Evolutionary conservation across 2,113 vertebrate genomes (phyloP).

Genomic region (Pongo abelii): DNA sequence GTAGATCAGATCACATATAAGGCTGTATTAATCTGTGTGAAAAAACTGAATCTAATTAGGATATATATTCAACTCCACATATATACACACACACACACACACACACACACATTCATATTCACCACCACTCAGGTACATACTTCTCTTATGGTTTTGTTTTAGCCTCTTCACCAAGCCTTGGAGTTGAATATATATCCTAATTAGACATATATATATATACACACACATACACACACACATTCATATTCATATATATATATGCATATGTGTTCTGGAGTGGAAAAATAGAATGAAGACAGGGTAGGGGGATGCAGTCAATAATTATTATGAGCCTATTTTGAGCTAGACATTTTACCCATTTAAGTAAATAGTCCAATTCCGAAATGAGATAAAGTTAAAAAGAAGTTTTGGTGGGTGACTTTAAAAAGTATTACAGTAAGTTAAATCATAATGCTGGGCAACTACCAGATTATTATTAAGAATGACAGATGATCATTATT

Average conservation of each 20-base stretch:
- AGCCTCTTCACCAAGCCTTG: too few species aligned
- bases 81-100: too few species aligned
- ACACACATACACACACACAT: too few species aligned
- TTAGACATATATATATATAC: too few species aligned
- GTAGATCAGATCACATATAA: not conserved
- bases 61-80: not conserved
- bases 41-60: constrained; percentile 30
- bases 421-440: not conserved
- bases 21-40: not conserved
- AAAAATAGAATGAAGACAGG: not conserved
- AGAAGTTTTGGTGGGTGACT: not conserved
- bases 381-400: not conserved
- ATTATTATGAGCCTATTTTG: not conserved
- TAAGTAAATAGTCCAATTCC: constrained; percentile 38
- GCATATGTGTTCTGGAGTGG: not conserved
- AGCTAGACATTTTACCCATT: constrained; percentile 31
- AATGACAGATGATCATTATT: not conserved
- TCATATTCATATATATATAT: too few species aligned
- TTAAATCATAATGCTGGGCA: constrained; percentile 8
- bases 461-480: constrained; percentile 20
- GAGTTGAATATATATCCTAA: too few species aligned
- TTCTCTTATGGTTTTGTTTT: too few species aligned
- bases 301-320: not conserved
- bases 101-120: not conserved
- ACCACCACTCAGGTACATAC: too few species aligned